Evolutionary conservation across 2,797 vertebrate species (phyloP).

Genomic region (Tauraco hartlaubi): DNA sequence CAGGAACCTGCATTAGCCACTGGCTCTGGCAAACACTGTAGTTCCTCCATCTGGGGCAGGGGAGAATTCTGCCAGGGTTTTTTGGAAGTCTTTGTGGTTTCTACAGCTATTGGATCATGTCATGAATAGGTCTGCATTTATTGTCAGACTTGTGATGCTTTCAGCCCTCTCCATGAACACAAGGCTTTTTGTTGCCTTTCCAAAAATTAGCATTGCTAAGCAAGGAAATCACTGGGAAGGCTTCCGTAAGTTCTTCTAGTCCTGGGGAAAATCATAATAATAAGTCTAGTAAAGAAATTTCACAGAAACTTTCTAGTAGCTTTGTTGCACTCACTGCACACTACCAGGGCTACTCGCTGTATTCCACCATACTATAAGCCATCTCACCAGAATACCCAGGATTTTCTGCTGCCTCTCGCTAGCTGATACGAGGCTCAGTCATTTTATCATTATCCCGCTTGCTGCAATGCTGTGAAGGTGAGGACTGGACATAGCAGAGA

Average conservation of each 20-base stretch:
- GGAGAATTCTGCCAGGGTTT: neutral
- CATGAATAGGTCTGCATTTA: neutral
- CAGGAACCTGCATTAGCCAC: neutral
- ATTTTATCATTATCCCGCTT: neutral
- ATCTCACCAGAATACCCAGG: neutral
- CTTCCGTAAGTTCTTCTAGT: neutral
- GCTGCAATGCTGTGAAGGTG: neutral
- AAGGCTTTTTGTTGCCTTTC: conserved; percentile 15
- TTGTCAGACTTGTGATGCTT: neutral
- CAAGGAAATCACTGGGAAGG: neutral
- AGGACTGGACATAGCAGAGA: neutral
- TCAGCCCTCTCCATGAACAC: neutral
- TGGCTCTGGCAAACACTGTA: neutral
- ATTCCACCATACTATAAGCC: neutral
- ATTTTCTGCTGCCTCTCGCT: neutral
- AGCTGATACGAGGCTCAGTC: neutral
- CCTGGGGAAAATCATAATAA: neutral
- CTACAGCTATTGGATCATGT: neutral
- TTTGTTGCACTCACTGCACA: neutral
- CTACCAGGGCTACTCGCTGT: neutral
- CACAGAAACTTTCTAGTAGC: neutral
- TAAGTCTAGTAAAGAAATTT: neutral
- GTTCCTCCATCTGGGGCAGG: neutral
- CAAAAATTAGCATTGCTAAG: neutral
- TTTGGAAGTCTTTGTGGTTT: conserved; percentile 7